Conservation (phyloP, 2,888 invertebrate genomes). For the Ophion slaviceki region DNA sequence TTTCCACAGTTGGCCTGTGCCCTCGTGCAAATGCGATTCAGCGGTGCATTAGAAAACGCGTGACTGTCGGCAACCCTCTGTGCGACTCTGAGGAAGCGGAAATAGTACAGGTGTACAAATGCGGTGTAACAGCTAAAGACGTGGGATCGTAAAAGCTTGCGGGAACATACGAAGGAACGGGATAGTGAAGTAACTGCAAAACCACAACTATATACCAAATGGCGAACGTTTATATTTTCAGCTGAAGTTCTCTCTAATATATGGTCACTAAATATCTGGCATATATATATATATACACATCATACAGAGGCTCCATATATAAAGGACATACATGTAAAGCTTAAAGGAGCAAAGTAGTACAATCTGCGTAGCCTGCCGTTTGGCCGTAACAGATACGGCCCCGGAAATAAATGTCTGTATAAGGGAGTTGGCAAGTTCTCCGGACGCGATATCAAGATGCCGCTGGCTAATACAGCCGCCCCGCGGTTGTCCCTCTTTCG, state of each 20-base stretch:
- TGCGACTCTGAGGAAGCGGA: too few relatives aligned
- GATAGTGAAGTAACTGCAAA: slow-evolving; percentile 69
- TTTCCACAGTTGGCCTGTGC: too few relatives aligned
- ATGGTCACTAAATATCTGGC: slow-evolving; percentile 17
- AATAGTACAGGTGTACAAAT: too few relatives aligned
- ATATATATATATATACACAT: background rate
- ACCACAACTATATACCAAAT: slow-evolving; percentile 72
- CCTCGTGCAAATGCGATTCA: too few relatives aligned
- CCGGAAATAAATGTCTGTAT: slow-evolving; percentile 80
- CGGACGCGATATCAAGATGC: slow-evolving; percentile 79
- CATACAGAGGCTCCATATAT: background rate
- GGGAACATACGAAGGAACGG: background rate
- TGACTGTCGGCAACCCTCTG: too few relatives aligned
- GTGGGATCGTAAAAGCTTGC: too few relatives aligned
- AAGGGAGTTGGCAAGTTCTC: slow-evolving; percentile 80
- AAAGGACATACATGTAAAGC: slow-evolving; percentile 2
- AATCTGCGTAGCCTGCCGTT: slow-evolving; percentile 77
- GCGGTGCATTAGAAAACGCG: too few relatives aligned
- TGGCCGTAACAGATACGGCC: slow-evolving; percentile 76
- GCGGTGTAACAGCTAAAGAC: too few relatives aligned
- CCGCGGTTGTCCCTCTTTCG: slow-evolving; percentile 55
- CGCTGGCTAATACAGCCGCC: slow-evolving; percentile 75
- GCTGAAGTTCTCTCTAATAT: slow-evolving; percentile 34
- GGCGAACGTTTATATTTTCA: slow-evolving; percentile 75
- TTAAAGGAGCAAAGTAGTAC: slow-evolving; percentile 73